A percentile compares a stretch with the other conserved stretches of the same genome.
phyloP scores from a whole-genome alignment of 1,140 invertebrate genomes.

The Diorhabda elongata region DNA sequence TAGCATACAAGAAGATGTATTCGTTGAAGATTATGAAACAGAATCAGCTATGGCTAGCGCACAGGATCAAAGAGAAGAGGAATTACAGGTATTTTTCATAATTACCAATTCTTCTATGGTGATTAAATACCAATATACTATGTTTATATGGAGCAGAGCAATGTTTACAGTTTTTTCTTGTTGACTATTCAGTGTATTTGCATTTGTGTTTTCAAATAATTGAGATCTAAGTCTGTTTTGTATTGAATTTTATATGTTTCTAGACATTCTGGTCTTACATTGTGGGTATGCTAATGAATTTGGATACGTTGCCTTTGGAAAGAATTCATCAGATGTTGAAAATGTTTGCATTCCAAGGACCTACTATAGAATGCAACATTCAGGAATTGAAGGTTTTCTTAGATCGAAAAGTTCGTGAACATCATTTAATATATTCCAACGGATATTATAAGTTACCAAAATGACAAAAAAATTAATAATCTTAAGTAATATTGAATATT shows the following conservation, averaged over 20 bases:
- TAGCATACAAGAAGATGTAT: slow-evolving; percentile 56
- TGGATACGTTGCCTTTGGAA: slow-evolving; percentile 88
- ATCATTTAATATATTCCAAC: slow-evolving; percentile 77
- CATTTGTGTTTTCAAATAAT: too few species aligned
- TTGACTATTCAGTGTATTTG: too few species aligned
- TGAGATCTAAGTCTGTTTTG: too few species aligned
- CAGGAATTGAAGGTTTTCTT: slow-evolving; percentile 86
- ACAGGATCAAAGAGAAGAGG: slow-evolving; percentile 87
- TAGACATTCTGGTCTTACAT: slow-evolving; percentile 94
- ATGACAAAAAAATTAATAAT: slow-evolving; percentile 24
- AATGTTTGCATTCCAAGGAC: slow-evolving; percentile 91
- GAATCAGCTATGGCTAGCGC: slow-evolving; percentile 92
- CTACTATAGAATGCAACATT: slow-evolving; percentile 79
- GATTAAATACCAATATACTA: too few species aligned
- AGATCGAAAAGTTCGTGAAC: slow-evolving; percentile 88
- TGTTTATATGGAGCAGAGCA: too few species aligned
- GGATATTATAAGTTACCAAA: slow-evolving; percentile 86
- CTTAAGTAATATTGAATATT: too few species aligned
- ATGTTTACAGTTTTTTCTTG: too few species aligned
- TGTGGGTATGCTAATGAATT: slow-evolving; percentile 92
- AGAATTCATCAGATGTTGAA: slow-evolving; percentile 95
- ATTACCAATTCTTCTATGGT: too few species aligned
- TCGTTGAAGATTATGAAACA: slow-evolving; percentile 84
- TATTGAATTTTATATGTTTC: slow-evolving; percentile 20
- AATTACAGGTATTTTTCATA: slow-evolving; percentile 63